phyloP scores from a whole-genome alignment of 2,797 vertebrate genomes.

The Moxostoma hubbsi region DNA sequence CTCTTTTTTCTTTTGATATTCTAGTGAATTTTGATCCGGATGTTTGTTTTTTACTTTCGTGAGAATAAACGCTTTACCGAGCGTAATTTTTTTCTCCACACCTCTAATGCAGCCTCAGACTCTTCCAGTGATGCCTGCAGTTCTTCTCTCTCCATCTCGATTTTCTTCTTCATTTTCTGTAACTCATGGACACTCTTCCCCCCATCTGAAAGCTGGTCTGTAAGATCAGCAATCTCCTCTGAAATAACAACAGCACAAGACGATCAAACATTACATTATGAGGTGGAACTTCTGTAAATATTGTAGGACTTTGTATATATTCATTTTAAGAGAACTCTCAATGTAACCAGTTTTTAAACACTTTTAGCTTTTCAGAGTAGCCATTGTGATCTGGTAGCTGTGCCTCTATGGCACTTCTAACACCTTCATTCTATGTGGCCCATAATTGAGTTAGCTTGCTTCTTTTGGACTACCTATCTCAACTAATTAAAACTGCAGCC shows the following conservation, averaged over 20 bases:
- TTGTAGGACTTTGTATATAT: background rate
- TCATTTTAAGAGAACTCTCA: too few species aligned
- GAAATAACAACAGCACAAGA: conserved; percentile 1
- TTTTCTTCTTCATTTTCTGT: conserved; percentile 84
- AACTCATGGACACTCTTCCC: conserved; percentile 83
- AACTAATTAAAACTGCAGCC: conserved; percentile 19
- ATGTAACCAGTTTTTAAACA: too few species aligned
- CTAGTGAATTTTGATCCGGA: too few species aligned
- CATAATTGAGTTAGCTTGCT: conserved; percentile 28
- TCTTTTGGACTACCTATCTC: conserved; percentile 22
- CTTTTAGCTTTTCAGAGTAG: too few species aligned
- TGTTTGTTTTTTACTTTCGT: background rate
- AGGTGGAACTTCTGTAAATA: background rate
- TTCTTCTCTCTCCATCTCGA: conserved; percentile 87
- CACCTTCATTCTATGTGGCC: conserved; percentile 9
- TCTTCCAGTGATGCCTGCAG: conserved; percentile 83
- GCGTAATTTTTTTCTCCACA: conserved; percentile 44
- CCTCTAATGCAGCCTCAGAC: conserved; percentile 83
- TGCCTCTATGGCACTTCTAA: background rate
- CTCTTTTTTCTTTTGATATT: too few species aligned
- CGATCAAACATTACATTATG: background rate
- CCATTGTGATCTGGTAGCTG: too few species aligned
- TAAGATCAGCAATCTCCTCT: conserved; percentile 83
- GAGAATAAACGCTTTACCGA: too few species aligned
- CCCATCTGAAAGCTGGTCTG: conserved; percentile 81